Conservation (phyloP, 2,888 invertebrate genomes). For the Tiphia femorata region DNA sequence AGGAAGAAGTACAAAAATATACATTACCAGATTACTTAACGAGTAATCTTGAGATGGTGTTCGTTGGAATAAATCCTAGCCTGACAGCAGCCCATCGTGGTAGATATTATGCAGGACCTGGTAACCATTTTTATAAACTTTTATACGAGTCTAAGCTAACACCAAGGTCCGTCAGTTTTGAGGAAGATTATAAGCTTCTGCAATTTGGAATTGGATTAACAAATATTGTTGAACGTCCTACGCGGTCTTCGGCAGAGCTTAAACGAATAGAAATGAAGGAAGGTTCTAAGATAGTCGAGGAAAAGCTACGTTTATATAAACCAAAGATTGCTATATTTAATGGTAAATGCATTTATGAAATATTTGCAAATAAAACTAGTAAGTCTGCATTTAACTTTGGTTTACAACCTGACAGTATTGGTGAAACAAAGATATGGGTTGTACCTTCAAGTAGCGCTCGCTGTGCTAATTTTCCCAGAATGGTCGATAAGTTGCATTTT, state of each 20-base stretch:
- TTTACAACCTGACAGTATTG: conserved; percentile 55
- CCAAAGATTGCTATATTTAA: conserved; percentile 65
- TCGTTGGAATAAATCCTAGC: conserved; percentile 66
- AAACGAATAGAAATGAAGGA: conserved; percentile 59
- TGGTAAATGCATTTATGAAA: conserved; percentile 65
- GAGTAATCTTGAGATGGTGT: conserved; percentile 57
- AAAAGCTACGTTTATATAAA: conserved; percentile 55
- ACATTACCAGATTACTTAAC: conserved; percentile 59
- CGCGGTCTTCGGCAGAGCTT: conserved; percentile 61
- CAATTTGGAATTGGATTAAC: conserved; percentile 62
- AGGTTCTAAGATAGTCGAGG: conserved; percentile 51
- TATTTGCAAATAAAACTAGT: conserved; percentile 51
- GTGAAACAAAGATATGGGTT: conserved; percentile 61
- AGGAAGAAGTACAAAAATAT: conserved; percentile 58
- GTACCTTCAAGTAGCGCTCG: conserved; percentile 66
- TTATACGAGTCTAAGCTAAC: conserved; percentile 57
- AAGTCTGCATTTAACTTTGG: conserved; percentile 58
- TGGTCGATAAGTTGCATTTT: conserved; percentile 64
- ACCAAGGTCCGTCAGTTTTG: conserved; percentile 52
- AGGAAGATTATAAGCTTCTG: conserved; percentile 58
- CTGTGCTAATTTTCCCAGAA: conserved; percentile 64
- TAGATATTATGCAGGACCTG: conserved; percentile 65
- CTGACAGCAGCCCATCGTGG: conserved; percentile 63
- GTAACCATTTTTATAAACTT: conserved; percentile 67
- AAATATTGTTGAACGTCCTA: conserved; percentile 62